Evolutionary conservation across 2,888 invertebrate species (phyloP), one percentile per base, ranked within the genome.

Genomic region (Cyaniris semiargus): DNA sequence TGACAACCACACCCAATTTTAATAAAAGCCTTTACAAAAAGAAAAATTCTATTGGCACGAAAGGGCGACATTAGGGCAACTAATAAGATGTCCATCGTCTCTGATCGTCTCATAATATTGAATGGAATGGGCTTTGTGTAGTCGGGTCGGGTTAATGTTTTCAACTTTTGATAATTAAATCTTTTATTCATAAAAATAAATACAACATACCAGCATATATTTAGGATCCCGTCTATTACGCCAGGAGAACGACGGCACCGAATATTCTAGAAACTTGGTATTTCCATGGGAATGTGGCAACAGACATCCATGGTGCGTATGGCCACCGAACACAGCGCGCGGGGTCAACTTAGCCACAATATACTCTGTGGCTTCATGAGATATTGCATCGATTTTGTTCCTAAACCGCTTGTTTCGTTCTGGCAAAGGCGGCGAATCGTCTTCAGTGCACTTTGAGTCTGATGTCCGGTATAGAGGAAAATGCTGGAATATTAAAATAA

Each of bases 211-310:
- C 95, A 99, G 89, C 86, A 98, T 95, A 90, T 97, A 98, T 83
- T 97, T 97, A 0, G 99, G 99, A 91, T 97, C 97, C 79, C 96
- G 95, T 86, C 97, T 97, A 89, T 99, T 99, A 79, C 99, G 95
- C 99, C 99, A 99, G 86, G 97, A 99, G 86, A 99, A 99, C 6
- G 99, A 99, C 0, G 99, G 96, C 48, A 99, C 95, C 0, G 99
- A 98, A 82, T 96, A 95, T 89, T 97, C 97, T 71, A 95, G 90
- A 81, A 96, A 87, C 94, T 95, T 81, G 83, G 93, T 53, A 76
- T 77, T 74, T 7, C 91, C 79, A 82, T 87, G 86, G 34, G 84
- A 79, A 84, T 96, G 96, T 72, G 92, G 85, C 15, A 92, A 84
- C 76, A 96, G 95, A 87, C 99, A 99, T 23, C 97, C 98, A 87